phyloP scores from a whole-genome alignment of 2,888 invertebrate species.

The Taphrorychus bicolor region DNA sequence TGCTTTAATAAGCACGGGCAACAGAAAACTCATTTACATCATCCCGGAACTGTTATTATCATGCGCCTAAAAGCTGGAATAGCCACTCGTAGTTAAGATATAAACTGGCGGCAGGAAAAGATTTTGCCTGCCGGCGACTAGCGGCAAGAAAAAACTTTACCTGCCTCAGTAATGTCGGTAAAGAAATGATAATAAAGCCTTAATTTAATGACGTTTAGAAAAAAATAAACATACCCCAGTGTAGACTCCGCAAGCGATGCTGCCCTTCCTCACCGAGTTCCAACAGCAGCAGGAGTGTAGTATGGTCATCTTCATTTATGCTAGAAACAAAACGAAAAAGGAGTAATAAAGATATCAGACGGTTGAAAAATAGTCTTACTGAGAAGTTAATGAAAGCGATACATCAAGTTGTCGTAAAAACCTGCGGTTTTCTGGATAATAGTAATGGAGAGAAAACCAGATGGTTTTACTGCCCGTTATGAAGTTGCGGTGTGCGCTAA shows the following conservation, averaged over 20 bases:
- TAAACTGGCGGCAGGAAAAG: no score
- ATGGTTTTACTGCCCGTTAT: background rate
- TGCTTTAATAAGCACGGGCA: no score
- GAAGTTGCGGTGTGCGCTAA: background rate
- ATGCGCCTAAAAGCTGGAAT: no score
- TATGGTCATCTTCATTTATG: slow-evolving; percentile 66
- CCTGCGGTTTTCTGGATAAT: background rate
- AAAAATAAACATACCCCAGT: slow-evolving; percentile 67
- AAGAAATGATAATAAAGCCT: no score
- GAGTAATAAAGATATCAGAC: background rate
- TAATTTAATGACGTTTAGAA: background rate
- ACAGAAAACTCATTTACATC: no score
- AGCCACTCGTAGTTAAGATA: no score
- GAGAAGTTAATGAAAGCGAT: background rate
- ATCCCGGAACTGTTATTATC: no score
- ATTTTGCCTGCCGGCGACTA: no score
- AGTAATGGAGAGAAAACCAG: no score
- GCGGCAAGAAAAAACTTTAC: no score
- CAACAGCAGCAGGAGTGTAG: slow-evolving; percentile 81
- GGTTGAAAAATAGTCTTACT: background rate
- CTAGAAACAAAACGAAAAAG: background rate
- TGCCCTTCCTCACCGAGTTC: slow-evolving; percentile 75
- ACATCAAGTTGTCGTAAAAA: background rate
- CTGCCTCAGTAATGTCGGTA: no score
- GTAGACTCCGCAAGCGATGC: slow-evolving; percentile 75